Percentiles rank a stretch among this genome's conserved stretches.
Evolutionary conservation across 2,113 vertebrate species (phyloP).

Genomic region (Benitochromis conjunctus): DNA sequence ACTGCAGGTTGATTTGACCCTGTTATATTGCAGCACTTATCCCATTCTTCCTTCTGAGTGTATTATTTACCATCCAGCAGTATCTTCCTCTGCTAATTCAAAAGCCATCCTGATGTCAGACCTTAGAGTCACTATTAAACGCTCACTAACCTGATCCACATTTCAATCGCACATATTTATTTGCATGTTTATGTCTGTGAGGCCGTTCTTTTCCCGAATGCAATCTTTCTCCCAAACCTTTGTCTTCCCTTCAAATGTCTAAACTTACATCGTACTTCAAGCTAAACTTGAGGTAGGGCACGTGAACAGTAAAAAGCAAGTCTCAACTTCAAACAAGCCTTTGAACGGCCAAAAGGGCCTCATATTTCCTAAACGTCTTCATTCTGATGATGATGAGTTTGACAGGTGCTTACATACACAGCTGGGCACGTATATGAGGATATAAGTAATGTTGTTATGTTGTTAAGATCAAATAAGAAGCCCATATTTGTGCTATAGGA

Average conservation of each 20-base stretch:
- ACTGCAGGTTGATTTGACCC: slow-evolving; percentile 1
- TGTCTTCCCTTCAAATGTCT: not conserved
- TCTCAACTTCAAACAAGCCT: not conserved
- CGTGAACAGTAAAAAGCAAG: not conserved
- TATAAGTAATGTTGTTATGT: not conserved
- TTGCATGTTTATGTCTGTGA: not conserved
- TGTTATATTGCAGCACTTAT: slow-evolving; percentile 10
- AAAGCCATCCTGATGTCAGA: not conserved
- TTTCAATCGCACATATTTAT: not conserved
- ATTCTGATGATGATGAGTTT: not conserved
- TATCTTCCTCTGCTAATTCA: not conserved
- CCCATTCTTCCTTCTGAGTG: not conserved
- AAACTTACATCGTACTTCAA: not conserved
- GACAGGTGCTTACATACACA: not conserved
- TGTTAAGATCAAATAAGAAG: not conserved
- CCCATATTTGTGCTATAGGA: not conserved
- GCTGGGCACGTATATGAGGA: not conserved
- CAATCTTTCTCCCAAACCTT: not conserved
- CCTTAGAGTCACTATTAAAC: not conserved
- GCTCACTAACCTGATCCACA: not conserved
- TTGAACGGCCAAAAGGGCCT: not conserved
- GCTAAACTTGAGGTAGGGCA: not conserved
- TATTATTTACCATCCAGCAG: not conserved
- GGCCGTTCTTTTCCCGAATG: not conserved
- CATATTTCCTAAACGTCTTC: not conserved